Evolutionary conservation across 2,888 invertebrate genomes (phyloP).

Genomic region (Ceramica pisi): DNA sequence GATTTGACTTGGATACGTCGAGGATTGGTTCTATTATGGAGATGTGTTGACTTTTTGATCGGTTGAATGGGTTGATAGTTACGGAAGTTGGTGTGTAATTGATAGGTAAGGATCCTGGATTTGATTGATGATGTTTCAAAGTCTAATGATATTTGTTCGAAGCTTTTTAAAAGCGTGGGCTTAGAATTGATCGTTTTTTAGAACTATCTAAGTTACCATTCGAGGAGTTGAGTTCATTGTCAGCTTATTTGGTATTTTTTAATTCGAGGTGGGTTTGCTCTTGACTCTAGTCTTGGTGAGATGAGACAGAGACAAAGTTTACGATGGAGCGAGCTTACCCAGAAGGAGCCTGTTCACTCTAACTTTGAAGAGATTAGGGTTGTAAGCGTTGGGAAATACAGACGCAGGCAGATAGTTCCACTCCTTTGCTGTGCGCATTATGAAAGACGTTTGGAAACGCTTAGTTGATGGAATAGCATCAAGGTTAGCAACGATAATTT

Average conservation of each 20-base stretch:
- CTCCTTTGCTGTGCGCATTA: too few relatives aligned
- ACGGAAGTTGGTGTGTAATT: not conserved
- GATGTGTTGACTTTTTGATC: not conserved
- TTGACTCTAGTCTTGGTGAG: too few relatives aligned
- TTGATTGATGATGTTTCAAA: not conserved
- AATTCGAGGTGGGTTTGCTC: too few relatives aligned
- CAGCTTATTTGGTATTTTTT: not conserved
- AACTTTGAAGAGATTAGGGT: too few relatives aligned
- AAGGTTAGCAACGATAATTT: not conserved
- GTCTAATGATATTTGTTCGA: not conserved
- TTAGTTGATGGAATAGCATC: too few relatives aligned
- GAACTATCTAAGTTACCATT: not conserved
- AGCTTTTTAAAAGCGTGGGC: not conserved
- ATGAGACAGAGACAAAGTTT: too few relatives aligned
- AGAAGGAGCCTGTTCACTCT: too few relatives aligned
- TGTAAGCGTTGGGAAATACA: too few relatives aligned
- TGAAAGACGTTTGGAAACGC: too few relatives aligned
- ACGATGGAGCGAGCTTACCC: too few relatives aligned
- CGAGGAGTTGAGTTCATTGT: not conserved
- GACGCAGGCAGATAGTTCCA: too few relatives aligned
- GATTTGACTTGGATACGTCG: slow-evolving; percentile 3
- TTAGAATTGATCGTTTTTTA: not conserved
- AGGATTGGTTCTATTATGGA: not conserved
- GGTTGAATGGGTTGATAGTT: not conserved
- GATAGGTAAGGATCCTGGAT: not conserved